Percentiles rank a stretch among this genome's conserved stretches.
Conservation (phyloP, 1,140 invertebrate species). For the Drosophila baimaii region DNA sequence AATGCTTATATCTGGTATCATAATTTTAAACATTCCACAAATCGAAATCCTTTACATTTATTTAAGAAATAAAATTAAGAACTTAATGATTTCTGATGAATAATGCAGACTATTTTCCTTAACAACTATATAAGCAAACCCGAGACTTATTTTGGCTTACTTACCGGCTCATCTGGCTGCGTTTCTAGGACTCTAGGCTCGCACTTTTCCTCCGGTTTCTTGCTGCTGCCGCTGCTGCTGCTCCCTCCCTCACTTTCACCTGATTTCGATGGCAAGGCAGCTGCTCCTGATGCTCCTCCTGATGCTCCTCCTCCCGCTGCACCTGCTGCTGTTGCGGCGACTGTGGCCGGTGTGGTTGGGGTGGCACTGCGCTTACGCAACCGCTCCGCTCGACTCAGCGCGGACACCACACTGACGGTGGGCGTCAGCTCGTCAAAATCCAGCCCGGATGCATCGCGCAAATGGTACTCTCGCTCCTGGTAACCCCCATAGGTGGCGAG, state of each 20-base stretch:
- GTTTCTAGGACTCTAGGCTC: constrained; percentile 78
- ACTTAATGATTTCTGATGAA: no score
- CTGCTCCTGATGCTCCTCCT: constrained; percentile 13
- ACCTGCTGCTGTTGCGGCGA: constrained; percentile 8
- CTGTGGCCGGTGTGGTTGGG: constrained; percentile 45
- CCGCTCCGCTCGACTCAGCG: constrained; percentile 54
- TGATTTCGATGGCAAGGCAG: not conserved
- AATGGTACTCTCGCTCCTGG: constrained; percentile 52
- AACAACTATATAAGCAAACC: no score
- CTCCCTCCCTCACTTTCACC: not conserved
- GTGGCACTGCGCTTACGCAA: constrained; percentile 69
- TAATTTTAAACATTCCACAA: no score
- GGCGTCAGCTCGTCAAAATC: constrained; percentile 69
- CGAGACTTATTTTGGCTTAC: not conserved
- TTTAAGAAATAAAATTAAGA: not conserved
- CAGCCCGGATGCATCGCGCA: constrained; percentile 48
- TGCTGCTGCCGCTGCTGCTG: constrained; percentile 10
- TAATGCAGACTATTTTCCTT: no score
- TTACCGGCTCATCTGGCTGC: constrained; percentile 80
- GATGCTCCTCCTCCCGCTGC: constrained; percentile 22
- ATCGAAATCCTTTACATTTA: not conserved
- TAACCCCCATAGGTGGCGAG: constrained; percentile 15
- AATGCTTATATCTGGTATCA: no score
- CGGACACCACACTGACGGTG: constrained; percentile 63
- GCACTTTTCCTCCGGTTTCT: constrained; percentile 63